A percentile compares a stretch with the other conserved stretches of the same genome.
Conservation (phyloP, 2,797 vertebrate genomes). For the Cichlasoma orientale region DNA sequence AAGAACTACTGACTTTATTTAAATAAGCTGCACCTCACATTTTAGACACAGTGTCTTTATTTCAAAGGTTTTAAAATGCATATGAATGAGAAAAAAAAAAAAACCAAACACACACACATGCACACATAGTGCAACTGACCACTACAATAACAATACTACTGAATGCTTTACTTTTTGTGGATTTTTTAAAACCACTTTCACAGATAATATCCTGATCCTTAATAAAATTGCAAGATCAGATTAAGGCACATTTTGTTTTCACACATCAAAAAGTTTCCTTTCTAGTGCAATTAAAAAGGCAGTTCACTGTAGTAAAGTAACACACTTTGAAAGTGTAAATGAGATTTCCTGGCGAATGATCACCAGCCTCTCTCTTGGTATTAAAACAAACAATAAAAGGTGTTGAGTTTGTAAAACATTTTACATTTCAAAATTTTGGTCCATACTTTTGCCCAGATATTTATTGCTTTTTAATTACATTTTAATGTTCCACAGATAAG, state of each 20-base stretch:
- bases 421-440: not conserved
- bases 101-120: no score
- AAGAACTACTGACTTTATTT: not conserved
- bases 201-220: not conserved
- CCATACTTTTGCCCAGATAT: not conserved
- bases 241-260: not conserved
- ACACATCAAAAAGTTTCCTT: conserved; percentile 8
- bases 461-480: not conserved
- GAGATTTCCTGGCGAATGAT: not conserved
- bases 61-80: not conserved
- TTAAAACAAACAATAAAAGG: not conserved
- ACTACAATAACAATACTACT: no score
- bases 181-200: not conserved
- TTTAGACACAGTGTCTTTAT: not conserved
- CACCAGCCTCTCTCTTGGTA: not conserved
- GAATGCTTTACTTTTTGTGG: no score
- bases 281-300: conserved; percentile 17
- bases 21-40: not conserved
- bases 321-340: not conserved
- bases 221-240: not conserved
- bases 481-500: not conserved
- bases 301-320: conserved; percentile 1
- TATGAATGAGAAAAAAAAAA: not conserved
- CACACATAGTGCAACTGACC: no score
- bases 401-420: not conserved